A percentile compares a stretch with the other conserved stretches of the same genome.
Evolutionary conservation across 1,140 invertebrate species (phyloP).

Genomic region (Brachionus manjavacas): DNA sequence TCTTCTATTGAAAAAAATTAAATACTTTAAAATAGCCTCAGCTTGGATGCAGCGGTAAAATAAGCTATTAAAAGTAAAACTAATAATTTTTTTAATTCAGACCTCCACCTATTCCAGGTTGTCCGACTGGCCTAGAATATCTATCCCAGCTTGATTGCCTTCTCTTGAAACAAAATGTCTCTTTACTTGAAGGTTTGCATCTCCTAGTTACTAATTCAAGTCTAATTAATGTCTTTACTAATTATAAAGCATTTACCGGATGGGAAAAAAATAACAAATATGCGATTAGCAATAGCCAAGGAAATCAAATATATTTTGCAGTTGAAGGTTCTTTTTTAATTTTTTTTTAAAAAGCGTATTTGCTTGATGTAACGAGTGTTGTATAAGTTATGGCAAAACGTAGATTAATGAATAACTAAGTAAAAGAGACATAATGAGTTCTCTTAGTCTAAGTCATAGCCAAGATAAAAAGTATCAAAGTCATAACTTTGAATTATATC

Average conservation of each 20-base stretch:
- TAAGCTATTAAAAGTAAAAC: not conserved
- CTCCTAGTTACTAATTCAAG: not conserved
- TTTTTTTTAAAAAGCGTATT: conserved; percentile 44
- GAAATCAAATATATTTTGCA: conserved; percentile 52
- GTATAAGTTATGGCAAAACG: too few relatives aligned
- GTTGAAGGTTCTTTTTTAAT: conserved; percentile 49
- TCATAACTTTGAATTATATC: too few relatives aligned
- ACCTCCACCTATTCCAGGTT: conserved; percentile 67
- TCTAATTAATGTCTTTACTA: not conserved
- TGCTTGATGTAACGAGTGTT: too few relatives aligned
- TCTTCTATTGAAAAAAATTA: not conserved
- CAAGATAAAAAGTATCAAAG: too few relatives aligned
- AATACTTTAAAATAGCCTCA: not conserved
- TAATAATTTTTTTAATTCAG: conserved; percentile 47
- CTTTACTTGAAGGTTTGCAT: conserved; percentile 69
- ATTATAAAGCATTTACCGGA: conserved; percentile 66
- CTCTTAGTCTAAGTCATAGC: too few relatives aligned
- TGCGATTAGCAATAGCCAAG: conserved; percentile 51
- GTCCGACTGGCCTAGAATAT: conserved; percentile 84
- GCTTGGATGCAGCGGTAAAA: not conserved
- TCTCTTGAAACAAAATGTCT: conserved; percentile 78
- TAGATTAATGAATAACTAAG: too few relatives aligned
- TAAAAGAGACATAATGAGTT: too few relatives aligned
- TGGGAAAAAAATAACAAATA: conserved; percentile 81
- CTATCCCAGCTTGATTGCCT: conserved; percentile 81